Evolutionary conservation across 2,113 vertebrate genomes (phyloP).

Genomic region (Vulpes vulpes): DNA sequence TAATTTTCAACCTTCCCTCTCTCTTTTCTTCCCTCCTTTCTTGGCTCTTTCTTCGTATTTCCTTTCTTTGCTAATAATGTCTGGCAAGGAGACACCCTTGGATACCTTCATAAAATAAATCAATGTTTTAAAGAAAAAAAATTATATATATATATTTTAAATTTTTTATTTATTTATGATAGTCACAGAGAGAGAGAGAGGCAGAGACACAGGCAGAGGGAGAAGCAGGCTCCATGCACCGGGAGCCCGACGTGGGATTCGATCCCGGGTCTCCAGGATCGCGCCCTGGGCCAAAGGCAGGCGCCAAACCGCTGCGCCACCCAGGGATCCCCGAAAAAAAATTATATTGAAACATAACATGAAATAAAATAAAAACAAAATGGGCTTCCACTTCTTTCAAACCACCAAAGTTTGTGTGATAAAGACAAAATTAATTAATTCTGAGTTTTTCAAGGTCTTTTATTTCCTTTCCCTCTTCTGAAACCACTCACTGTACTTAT

Average conservation of each 20-base stretch:
- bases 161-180: too few relatives aligned
- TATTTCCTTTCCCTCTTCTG: background rate
- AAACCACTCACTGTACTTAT: background rate
- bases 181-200: too few relatives aligned
- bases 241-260: too few relatives aligned
- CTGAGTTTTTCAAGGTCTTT: background rate
- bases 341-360: background rate
- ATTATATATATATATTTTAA: too few relatives aligned
- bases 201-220: too few relatives aligned
- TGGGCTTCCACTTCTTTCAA: background rate
- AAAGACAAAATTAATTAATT: background rate
- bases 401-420: background rate
- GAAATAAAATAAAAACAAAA: background rate
- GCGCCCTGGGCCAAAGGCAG: too few relatives aligned
- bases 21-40: background rate
- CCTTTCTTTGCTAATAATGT: background rate
- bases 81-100: background rate
- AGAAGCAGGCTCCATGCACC: too few relatives aligned
- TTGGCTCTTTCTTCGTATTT: background rate
- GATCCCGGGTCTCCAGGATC: too few relatives aligned
- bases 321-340: too few relatives aligned
- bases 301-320: too few relatives aligned
- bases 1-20: background rate
- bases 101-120: constrained; percentile 1
- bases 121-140: background rate